Conservation (phyloP, 2,888 invertebrate genomes). For the Hybos culiciformis region DNA sequence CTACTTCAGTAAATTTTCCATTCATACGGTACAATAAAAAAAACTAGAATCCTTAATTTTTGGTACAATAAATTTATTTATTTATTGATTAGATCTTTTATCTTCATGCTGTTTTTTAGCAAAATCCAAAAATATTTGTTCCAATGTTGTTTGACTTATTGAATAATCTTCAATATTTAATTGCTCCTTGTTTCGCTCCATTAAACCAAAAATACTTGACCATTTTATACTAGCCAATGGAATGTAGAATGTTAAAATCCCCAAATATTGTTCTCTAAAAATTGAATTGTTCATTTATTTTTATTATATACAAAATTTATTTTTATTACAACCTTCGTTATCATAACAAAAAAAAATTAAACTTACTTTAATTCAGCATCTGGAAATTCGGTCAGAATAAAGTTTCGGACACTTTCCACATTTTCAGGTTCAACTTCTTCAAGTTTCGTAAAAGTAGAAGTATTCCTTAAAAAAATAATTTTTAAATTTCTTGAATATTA, state of each 20-base stretch:
- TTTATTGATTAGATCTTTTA: too few relatives aligned
- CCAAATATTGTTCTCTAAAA: constrained; percentile 13
- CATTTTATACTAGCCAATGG: constrained; percentile 41
- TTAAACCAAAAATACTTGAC: constrained; percentile 52
- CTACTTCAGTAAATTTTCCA: too few relatives aligned
- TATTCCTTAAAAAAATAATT: too few relatives aligned
- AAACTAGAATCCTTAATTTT: too few relatives aligned
- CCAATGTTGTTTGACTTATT: constrained; percentile 61
- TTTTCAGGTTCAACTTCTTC: too few relatives aligned
- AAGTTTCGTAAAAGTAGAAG: too few relatives aligned
- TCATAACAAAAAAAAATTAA: constrained; percentile 21
- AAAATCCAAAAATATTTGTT: constrained; percentile 41
- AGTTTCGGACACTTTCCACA: constrained; percentile 22
- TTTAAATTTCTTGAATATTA: too few relatives aligned
- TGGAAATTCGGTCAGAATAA: constrained; percentile 23
- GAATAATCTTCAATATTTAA: constrained; percentile 58
- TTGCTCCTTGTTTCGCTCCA: constrained; percentile 46
- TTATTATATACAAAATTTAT: constrained; percentile 20
- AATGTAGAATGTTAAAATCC: constrained; percentile 48
- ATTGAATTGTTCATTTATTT: constrained; percentile 5
- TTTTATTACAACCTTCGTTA: neutral
- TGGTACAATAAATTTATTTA: too few relatives aligned
- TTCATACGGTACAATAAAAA: too few relatives aligned
- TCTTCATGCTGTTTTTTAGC: neutral
- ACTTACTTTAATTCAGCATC: constrained; percentile 27